phyloP scores from a whole-genome alignment of 2,888 invertebrate species.

The Atethmia centrago region DNA sequence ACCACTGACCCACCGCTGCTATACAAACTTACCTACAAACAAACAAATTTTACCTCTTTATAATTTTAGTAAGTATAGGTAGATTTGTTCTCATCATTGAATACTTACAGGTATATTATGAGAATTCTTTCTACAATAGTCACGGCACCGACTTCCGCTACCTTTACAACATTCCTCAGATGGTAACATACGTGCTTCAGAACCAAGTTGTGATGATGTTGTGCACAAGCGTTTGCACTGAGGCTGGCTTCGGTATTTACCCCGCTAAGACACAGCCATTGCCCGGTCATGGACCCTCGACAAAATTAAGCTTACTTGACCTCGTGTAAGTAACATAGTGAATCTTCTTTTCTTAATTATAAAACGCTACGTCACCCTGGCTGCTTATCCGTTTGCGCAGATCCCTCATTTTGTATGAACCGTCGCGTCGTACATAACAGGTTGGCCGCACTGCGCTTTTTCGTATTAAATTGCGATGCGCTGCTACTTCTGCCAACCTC shows the following conservation, averaged over 20 bases:
- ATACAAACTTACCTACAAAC: too few relatives aligned
- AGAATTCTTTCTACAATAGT: conserved; percentile 91
- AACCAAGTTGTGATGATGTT: conserved; percentile 94
- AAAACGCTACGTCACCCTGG: background rate
- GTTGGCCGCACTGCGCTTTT: too few relatives aligned
- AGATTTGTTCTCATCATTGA: background rate
- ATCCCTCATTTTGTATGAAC: too few relatives aligned
- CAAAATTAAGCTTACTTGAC: conserved; percentile 83
- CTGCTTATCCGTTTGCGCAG: too few relatives aligned
- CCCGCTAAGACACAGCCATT: conserved; percentile 92
- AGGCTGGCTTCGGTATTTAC: conserved; percentile 96
- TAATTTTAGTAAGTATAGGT: too few relatives aligned
- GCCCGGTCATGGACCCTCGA: conserved; percentile 94
- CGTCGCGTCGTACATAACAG: too few relatives aligned
- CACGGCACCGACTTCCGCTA: conserved; percentile 93
- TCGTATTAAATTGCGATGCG: too few relatives aligned
- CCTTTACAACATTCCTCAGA: conserved; percentile 94
- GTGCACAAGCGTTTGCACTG: conserved; percentile 95
- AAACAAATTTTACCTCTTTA: too few relatives aligned
- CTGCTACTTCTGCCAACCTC: too few relatives aligned
- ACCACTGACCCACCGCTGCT: too few relatives aligned
- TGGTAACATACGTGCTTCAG: conserved; percentile 94
- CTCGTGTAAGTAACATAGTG: conserved; percentile 70
- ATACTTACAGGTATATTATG: conserved; percentile 93
- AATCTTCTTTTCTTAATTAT: background rate